phyloP scores from a whole-genome alignment of 2,888 invertebrate genomes.

The Phania funesta region DNA sequence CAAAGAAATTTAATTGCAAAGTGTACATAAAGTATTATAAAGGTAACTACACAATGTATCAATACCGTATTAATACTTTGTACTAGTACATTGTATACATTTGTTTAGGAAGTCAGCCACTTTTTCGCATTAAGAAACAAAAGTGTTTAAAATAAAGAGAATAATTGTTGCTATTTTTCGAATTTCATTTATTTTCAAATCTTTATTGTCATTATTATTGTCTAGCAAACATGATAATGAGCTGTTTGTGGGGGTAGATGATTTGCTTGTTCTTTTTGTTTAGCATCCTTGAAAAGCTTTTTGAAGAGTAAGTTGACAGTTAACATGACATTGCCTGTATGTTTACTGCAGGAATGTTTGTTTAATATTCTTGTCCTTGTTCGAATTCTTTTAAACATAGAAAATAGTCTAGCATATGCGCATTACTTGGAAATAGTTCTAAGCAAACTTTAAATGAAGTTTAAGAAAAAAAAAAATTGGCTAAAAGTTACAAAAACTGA shows the following conservation, averaged over 20 bases:
- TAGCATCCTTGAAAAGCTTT: slow-evolving; percentile 61
- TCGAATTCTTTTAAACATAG: not conserved
- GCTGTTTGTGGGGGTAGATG: not conserved
- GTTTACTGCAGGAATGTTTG: slow-evolving; percentile 14
- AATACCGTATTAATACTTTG: no score
- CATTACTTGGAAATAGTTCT: not conserved
- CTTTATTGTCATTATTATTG: slow-evolving; percentile 50
- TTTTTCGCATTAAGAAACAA: not conserved
- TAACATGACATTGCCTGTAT: slow-evolving; percentile 42
- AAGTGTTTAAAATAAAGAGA: not conserved
- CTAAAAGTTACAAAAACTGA: not conserved
- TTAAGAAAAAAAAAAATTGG: no score
- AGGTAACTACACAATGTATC: no score
- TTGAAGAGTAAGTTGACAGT: slow-evolving; percentile 39
- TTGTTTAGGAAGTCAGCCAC: no score
- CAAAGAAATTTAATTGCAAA: no score
- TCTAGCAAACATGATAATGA: slow-evolving; percentile 40
- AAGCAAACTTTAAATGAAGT: not conserved
- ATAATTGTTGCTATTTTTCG: slow-evolving; percentile 50
- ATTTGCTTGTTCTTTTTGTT: not conserved
- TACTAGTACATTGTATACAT: no score
- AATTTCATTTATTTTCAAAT: slow-evolving; percentile 10
- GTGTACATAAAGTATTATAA: no score
- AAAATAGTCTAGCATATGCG: not conserved
- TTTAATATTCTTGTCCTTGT: not conserved